A percentile compares a stretch with the other conserved stretches of the same genome.
phyloP scores from a whole-genome alignment of 2,888 invertebrate species.

The Rhamnusium bicolor region DNA sequence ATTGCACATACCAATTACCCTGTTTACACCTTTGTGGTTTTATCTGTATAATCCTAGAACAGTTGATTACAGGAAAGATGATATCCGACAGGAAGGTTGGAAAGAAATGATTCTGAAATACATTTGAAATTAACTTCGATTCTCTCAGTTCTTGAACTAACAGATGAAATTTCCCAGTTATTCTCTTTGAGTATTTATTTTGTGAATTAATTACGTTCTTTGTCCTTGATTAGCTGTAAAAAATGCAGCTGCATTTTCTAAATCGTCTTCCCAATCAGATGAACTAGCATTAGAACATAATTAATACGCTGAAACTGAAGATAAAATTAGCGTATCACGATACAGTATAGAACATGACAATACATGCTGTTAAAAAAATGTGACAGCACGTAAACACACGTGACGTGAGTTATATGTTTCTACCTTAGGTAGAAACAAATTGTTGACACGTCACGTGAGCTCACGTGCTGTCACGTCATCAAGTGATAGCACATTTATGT shows the following conservation, averaged over 20 bases:
- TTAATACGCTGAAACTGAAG: not conserved
- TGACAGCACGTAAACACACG: not conserved
- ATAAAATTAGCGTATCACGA: not conserved
- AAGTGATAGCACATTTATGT: too few relatives aligned
- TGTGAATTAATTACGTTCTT: not conserved
- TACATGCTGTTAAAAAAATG: not conserved
- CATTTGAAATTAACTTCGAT: slow-evolving; percentile 38
- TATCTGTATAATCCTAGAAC: not conserved
- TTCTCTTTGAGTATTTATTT: not conserved
- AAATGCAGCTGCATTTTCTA: not conserved
- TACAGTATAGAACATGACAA: not conserved
- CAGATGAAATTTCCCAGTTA: not conserved
- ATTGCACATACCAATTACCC: too few relatives aligned
- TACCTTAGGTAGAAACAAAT: too few relatives aligned
- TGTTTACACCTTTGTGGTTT: too few relatives aligned
- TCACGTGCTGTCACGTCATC: too few relatives aligned
- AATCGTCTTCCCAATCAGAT: not conserved
- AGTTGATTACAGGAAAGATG: not conserved
- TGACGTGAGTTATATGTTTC: not conserved
- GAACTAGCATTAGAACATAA: not conserved
- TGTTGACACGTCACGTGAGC: too few relatives aligned
- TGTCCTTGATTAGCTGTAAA: not conserved
- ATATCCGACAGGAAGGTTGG: not conserved
- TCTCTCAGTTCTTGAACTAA: slow-evolving; percentile 32
- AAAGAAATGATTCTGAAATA: slow-evolving; percentile 36